phyloP scores from a whole-genome alignment of 1,140 invertebrate species.

The Lerema accius region DNA sequence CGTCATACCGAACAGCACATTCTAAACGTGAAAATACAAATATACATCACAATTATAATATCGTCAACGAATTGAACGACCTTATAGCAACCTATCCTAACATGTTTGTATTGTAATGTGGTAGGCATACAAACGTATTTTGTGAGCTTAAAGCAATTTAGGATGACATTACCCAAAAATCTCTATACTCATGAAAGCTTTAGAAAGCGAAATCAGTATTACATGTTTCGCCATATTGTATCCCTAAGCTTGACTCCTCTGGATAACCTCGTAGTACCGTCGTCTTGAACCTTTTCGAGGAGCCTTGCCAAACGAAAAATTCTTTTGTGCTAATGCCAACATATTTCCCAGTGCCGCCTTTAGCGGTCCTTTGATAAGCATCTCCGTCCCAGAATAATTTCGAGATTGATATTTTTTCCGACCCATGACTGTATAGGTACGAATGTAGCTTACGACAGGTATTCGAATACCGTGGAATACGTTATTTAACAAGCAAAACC shows the following conservation, averaged over 20 bases:
- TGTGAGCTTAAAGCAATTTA: not conserved
- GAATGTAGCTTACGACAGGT: slow-evolving; percentile 18
- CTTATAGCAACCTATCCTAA: too few relatives aligned
- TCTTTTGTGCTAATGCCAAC: slow-evolving; percentile 55
- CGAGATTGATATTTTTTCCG: slow-evolving; percentile 43
- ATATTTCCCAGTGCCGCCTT: slow-evolving; percentile 46
- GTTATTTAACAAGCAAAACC: slow-evolving; percentile 12
- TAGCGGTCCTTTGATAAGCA: slow-evolving; percentile 49
- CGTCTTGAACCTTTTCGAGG: slow-evolving; percentile 52
- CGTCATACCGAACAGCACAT: too few relatives aligned
- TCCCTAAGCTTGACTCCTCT: slow-evolving; percentile 24
- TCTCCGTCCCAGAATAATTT: slow-evolving; percentile 48
- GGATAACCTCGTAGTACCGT: slow-evolving; percentile 26
- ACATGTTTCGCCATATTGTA: slow-evolving; percentile 29
- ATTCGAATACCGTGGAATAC: slow-evolving; percentile 17
- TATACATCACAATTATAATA: too few relatives aligned
- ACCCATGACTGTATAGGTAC: slow-evolving; percentile 15
- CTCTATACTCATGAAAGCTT: slow-evolving; percentile 1
- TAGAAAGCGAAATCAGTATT: slow-evolving; percentile 28
- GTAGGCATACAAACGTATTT: too few relatives aligned
- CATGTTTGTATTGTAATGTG: too few relatives aligned
- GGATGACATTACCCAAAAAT: not conserved
- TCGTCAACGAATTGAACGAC: not conserved
- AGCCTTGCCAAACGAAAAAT: slow-evolving; percentile 44
- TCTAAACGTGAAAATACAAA: too few relatives aligned